Percentiles rank a stretch among this genome's conserved stretches.
These are phyloP conservation scores for Ochotona curzoniae DNA, from an alignment of 2,113 vertebrate species.

Conservation along the genomic window DNA sequence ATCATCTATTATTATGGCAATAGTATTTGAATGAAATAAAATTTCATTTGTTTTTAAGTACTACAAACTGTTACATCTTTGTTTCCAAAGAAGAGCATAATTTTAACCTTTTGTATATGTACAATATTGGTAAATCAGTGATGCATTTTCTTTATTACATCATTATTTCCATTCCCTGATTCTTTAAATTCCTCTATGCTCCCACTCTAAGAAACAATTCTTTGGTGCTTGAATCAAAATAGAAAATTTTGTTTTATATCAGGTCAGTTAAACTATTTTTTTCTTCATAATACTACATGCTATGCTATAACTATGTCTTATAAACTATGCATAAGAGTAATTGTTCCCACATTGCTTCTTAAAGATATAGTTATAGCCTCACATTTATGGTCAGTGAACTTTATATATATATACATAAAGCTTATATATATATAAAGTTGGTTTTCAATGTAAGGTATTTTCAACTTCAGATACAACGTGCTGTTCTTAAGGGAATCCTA, in stretches of 20 bases:
- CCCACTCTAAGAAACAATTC: conserved; percentile 41
- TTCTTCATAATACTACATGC: conserved; percentile 28
- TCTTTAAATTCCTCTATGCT: conserved; percentile 20
- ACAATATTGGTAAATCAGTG: conserved; percentile 37
- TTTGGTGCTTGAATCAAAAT: conserved; percentile 34
- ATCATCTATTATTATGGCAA: not conserved
- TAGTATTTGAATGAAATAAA: conserved; percentile 36
- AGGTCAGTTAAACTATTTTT: conserved; percentile 26
- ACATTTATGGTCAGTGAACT: no score
- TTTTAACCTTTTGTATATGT: not conserved
- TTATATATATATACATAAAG: no score
- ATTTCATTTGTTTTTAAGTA: not conserved
- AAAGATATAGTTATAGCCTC: not conserved
- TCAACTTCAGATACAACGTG: no score
- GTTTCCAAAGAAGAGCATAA: not conserved
- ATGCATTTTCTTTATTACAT: not conserved
- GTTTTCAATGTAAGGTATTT: no score
- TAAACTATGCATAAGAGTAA: not conserved
- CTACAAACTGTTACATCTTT: not conserved
- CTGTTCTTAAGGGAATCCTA: no score
- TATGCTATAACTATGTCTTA: conserved; percentile 11
- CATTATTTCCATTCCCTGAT: conserved; percentile 35
- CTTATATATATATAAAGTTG: no score
- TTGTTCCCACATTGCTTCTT: not conserved
- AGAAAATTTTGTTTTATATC: conserved; percentile 24